phyloP scores from a whole-genome alignment of 1,140 invertebrate genomes.

The Anagrus nilaparvatae region DNA sequence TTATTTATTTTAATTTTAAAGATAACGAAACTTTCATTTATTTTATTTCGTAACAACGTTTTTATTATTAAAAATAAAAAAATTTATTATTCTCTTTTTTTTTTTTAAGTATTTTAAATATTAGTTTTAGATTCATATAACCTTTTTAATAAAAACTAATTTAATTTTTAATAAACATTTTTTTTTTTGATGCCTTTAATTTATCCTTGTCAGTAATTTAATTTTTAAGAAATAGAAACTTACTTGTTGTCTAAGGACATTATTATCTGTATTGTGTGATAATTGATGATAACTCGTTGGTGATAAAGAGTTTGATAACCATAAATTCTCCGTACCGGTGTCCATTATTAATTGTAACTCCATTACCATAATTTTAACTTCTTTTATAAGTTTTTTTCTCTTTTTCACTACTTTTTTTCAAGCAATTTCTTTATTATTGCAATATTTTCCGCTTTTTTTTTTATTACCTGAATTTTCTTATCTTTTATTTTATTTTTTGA shows the following conservation, averaged over 20 bases:
- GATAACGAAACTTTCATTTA: too few species aligned
- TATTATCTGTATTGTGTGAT: constrained; percentile 30
- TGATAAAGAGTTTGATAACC: constrained; percentile 30
- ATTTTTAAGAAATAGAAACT: too few species aligned
- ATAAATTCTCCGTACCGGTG: constrained; percentile 28
- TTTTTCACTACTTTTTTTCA: neutral
- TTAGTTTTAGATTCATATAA: too few species aligned
- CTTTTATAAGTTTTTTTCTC: neutral
- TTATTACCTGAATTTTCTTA: neutral
- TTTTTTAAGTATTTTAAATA: too few species aligned
- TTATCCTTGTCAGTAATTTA: too few species aligned
- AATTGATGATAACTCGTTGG: constrained; percentile 34
- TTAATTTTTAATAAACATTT: too few species aligned
- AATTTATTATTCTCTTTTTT: too few species aligned
- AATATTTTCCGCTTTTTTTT: neutral
- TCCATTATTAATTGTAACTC: constrained; percentile 36
- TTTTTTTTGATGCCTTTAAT: too few species aligned
- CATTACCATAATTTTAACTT: constrained; percentile 21
- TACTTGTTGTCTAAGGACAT: constrained; percentile 30
- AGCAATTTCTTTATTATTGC: neutral
- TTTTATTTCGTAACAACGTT: too few species aligned
- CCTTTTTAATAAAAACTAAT: too few species aligned
- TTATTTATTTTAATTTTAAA: too few species aligned
- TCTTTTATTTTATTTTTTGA: constrained; percentile 1
- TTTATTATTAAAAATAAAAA: too few species aligned